These are phyloP conservation scores for Myrmecobius fasciatus DNA, from an alignment of 2,113 vertebrate species.

Conservation along the genomic window DNA sequence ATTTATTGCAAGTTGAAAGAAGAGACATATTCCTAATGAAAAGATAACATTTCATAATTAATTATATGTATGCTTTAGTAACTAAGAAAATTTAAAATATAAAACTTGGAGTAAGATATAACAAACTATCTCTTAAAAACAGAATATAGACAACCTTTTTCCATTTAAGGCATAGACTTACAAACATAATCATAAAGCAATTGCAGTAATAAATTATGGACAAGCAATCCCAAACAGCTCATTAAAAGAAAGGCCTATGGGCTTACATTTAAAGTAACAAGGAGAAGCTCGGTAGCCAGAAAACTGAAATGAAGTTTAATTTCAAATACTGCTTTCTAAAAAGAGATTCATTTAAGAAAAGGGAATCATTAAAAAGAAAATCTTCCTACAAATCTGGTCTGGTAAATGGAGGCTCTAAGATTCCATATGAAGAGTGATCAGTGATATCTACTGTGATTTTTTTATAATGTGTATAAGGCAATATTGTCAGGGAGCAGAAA, in stretches of 20 bases:
- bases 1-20: conserved; percentile 57
- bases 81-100: conserved; percentile 65
- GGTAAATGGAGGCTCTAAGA: conserved; percentile 48
- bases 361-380: conserved; percentile 52
- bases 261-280: conserved; percentile 80
- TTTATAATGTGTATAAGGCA: not conserved
- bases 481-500: not conserved
- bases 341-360: conserved; percentile 68
- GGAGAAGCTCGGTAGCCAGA: conserved; percentile 74
- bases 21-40: conserved; percentile 53
- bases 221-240: conserved; percentile 79
- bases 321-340: conserved; percentile 83
- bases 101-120: conserved; percentile 70
- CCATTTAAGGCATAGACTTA: conserved; percentile 78
- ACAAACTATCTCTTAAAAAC: conserved; percentile 74
- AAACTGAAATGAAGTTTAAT: conserved; percentile 81
- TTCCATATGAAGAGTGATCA: conserved; percentile 54
- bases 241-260: conserved; percentile 81
- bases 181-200: conserved; percentile 82
- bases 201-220: conserved; percentile 82
- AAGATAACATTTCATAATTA: conserved; percentile 67
- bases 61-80: conserved; percentile 55
- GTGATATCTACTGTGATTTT: conserved; percentile 52
- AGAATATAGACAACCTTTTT: conserved; percentile 69
- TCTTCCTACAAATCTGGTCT: conserved; percentile 68